Evolutionary conservation across 2,888 invertebrate species (phyloP).

Genomic region (Tuta absoluta): DNA sequence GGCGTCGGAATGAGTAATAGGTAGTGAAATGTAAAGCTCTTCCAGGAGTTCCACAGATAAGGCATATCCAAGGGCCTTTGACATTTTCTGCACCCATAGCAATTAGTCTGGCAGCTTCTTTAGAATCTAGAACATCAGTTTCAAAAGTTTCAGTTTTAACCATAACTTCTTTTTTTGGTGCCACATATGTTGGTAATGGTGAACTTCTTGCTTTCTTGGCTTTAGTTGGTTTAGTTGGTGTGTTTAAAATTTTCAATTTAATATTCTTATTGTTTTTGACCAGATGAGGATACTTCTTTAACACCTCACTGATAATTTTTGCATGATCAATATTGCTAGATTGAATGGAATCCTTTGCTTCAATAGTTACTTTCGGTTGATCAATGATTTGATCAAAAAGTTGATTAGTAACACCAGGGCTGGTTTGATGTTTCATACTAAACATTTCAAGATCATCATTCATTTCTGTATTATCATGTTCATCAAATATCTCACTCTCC

Average conservation of each 20-base stretch:
- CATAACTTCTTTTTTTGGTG: conserved; percentile 34
- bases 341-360: conserved; percentile 82
- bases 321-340: conserved; percentile 85
- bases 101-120: conserved; percentile 82
- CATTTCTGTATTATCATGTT: conserved; percentile 51
- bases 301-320: conserved; percentile 92
- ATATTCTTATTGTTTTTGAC: conserved; percentile 94
- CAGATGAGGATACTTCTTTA: conserved; percentile 93
- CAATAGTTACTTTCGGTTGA: conserved; percentile 78
- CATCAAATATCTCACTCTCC: conserved; percentile 53
- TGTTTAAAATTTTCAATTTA: conserved; percentile 90
- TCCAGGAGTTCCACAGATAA: conserved; percentile 86
- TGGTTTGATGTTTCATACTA: conserved; percentile 29
- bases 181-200: conserved; percentile 25
- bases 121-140: conserved; percentile 81
- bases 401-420: conserved; percentile 55
- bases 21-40: conserved; percentile 87
- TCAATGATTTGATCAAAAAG: conserved; percentile 74
- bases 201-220: conserved; percentile 43
- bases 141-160: conserved; percentile 55
- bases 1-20: conserved; percentile 89
- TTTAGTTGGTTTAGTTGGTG: conserved; percentile 54
- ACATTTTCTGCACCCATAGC: conserved; percentile 82
- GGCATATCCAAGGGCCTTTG: conserved; percentile 90
- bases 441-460: conserved; percentile 55